Percentiles rank a stretch among this genome's conserved stretches.
These are phyloP conservation scores for Oenanthe melanoleuca DNA, from an alignment of 2,113 vertebrate species.

Conservation along the genomic window DNA sequence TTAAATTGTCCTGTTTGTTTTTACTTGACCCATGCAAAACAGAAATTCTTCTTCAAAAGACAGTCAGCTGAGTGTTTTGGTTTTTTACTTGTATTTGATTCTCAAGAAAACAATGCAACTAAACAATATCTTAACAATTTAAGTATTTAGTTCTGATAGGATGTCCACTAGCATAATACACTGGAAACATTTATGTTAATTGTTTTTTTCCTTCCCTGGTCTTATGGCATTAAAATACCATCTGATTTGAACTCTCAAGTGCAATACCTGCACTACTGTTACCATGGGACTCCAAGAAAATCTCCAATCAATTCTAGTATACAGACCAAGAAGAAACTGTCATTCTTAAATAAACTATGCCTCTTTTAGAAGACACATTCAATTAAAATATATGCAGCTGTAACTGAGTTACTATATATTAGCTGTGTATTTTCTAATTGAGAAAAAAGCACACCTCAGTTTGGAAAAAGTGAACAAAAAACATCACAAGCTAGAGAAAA, in stretches of 20 bases:
- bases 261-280: neutral
- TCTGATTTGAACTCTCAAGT: neutral
- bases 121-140: neutral
- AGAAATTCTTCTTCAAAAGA: neutral
- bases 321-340: neutral
- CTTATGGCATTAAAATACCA: neutral
- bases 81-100: neutral
- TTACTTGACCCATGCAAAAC: neutral
- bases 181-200: neutral
- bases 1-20: neutral
- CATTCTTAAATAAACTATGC: neutral
- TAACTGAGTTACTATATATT: neutral
- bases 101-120: neutral
- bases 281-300: neutral
- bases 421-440: neutral
- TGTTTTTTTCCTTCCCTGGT: neutral
- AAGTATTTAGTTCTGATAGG: neutral
- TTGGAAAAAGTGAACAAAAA: neutral
- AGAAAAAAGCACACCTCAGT: neutral
- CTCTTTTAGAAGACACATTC: neutral
- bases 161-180: neutral
- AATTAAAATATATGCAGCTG: neutral
- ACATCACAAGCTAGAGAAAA: neutral
- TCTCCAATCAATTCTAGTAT: neutral
- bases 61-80: neutral